Evolutionary conservation across 1,140 invertebrate species (phyloP).

Genomic region (Magallana angulata): DNA sequence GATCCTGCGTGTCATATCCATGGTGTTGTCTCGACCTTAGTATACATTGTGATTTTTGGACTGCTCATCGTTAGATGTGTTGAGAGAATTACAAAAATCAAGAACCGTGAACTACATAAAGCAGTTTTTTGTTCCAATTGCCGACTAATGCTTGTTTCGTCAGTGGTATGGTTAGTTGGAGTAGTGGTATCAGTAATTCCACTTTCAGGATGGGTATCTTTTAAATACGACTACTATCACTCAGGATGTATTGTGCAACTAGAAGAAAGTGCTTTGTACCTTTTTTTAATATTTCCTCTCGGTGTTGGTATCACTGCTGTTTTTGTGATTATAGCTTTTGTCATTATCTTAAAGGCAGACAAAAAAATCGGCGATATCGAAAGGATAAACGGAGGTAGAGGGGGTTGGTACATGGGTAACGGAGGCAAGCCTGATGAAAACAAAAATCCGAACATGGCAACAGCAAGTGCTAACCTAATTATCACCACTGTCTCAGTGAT

Average conservation of each 20-base stretch:
- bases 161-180: conserved; percentile 30
- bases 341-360: conserved; percentile 17
- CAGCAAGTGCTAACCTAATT: conserved; percentile 29
- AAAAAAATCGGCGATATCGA: not conserved
- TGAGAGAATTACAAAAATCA: conserved; percentile 42
- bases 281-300: conserved; percentile 20
- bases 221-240: conserved; percentile 49
- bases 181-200: conserved; percentile 26
- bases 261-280: conserved; percentile 8
- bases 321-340: conserved; percentile 15
- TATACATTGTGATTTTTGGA: conserved; percentile 38
- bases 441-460: conserved; percentile 14
- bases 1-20: conserved; percentile 30
- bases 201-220: conserved; percentile 35
- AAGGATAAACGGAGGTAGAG: not conserved
- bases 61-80: conserved; percentile 27
- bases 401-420: not conserved
- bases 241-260: conserved; percentile 39
- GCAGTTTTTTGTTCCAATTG: conserved; percentile 33
- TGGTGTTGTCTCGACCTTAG: conserved; percentile 20
- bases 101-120: conserved; percentile 10
- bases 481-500: conserved; percentile 24
- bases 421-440: conserved; percentile 2
- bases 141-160: not conserved
- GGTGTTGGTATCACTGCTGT: conserved; percentile 19